phyloP scores from a whole-genome alignment of 2,797 vertebrate species.

The Fistularia tabacaria region DNA sequence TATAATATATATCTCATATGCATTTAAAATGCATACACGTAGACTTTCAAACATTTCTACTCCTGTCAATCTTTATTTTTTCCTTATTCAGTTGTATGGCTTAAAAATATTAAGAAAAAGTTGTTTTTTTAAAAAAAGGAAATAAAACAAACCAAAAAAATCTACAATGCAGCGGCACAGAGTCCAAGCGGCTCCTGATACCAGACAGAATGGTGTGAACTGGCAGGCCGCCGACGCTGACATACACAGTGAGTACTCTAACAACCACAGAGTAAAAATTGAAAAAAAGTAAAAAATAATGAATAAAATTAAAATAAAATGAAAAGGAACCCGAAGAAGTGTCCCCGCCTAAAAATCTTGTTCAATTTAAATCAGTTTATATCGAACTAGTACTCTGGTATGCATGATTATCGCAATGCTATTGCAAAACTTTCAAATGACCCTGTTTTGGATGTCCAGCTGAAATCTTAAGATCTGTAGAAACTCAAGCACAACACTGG shows the following conservation, averaged over 20 bases:
- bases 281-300: too few relatives aligned
- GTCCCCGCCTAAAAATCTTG: background rate
- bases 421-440: constrained; percentile 7
- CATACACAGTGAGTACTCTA: background rate
- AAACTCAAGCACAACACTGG: constrained; percentile 22
- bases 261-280: too few relatives aligned
- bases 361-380: constrained; percentile 5
- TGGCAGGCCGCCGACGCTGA: background rate
- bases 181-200: constrained; percentile 1
- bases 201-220: background rate
- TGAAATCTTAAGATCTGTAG: background rate
- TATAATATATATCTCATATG: constrained; percentile 24
- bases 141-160: background rate
- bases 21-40: constrained; percentile 40
- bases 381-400: constrained; percentile 10
- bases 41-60: constrained; percentile 45
- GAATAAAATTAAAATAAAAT: too few relatives aligned
- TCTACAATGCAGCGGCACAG: constrained; percentile 11
- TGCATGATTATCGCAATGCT: constrained; percentile 3
- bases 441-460: constrained; percentile 15
- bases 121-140: background rate
- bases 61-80: constrained; percentile 15
- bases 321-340: background rate
- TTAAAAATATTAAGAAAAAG: constrained; percentile 33
- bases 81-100: constrained; percentile 1